A percentile compares a stretch with the other conserved stretches of the same genome.
phyloP scores from a whole-genome alignment of 2,113 vertebrate genomes.

The Ariopsis seemanni region DNA sequence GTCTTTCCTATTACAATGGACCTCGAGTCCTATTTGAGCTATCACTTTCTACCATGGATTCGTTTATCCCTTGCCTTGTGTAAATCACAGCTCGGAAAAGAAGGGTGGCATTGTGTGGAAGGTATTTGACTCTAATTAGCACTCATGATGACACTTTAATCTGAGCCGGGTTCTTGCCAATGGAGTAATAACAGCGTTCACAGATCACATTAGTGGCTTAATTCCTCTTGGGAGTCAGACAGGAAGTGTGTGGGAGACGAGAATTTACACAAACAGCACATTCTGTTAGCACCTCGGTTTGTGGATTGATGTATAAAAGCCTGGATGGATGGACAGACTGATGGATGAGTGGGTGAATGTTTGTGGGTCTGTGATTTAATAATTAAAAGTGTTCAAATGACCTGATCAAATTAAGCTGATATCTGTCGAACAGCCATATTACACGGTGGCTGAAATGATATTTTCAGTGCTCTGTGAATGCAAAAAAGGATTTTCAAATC shows the following conservation, averaged over 20 bases:
- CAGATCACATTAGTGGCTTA: slow-evolving; percentile 30
- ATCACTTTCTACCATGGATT: background rate
- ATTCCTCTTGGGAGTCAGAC: slow-evolving; percentile 34
- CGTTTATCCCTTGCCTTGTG: background rate
- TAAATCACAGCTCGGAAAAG: background rate
- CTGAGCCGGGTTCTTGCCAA: slow-evolving; percentile 11
- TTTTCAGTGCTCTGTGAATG: background rate
- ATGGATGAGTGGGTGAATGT: background rate
- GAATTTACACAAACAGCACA: slow-evolving; percentile 12
- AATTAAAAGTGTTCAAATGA: background rate
- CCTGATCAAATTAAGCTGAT: background rate
- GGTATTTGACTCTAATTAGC: slow-evolving; percentile 35
- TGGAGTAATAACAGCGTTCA: slow-evolving; percentile 18
- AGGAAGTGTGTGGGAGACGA: slow-evolving; percentile 32
- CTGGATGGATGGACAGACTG: background rate
- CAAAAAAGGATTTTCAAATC: background rate
- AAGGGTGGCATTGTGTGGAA: background rate
- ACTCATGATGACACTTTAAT: slow-evolving; percentile 25
- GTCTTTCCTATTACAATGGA: background rate
- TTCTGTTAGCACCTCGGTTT: slow-evolving; percentile 1
- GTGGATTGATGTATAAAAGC: slow-evolving; percentile 5
- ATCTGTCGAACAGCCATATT: background rate
- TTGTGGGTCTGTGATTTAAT: background rate
- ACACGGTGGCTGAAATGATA: background rate
- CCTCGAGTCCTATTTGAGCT: background rate